A percentile compares a stretch with the other conserved stretches of the same genome.
These are phyloP conservation scores for Nettapus auritus DNA, from an alignment of 2,113 vertebrate genomes.

Conservation along the genomic window DNA sequence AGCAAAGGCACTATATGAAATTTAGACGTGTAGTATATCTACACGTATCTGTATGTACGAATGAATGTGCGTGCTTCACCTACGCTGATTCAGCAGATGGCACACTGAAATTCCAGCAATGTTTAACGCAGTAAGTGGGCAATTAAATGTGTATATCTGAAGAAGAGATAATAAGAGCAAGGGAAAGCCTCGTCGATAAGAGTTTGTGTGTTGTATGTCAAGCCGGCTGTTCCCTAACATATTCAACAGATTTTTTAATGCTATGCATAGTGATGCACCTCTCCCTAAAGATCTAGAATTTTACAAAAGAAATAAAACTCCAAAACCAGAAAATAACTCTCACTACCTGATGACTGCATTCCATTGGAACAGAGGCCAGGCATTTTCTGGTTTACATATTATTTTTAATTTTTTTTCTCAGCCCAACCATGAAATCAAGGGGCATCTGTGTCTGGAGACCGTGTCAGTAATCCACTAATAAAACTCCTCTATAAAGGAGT, in stretches of 20 bases:
- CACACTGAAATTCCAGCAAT: neutral
- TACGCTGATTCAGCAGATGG: neutral
- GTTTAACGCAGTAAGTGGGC: neutral
- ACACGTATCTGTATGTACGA: neutral
- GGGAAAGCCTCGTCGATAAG: neutral
- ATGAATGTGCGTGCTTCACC: neutral
- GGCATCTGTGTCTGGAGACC: neutral
- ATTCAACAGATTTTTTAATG: neutral
- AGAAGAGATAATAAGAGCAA: neutral
- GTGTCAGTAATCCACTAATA: conserved; percentile 3
- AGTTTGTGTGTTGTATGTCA: neutral
- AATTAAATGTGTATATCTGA: neutral
- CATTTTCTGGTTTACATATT: neutral
- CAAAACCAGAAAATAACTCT: neutral
- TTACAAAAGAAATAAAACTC: neutral
- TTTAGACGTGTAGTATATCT: neutral
- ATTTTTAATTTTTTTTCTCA: neutral
- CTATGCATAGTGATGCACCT: neutral
- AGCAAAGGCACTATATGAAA: neutral
- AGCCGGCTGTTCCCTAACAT: neutral
- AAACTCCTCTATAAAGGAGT: neutral
- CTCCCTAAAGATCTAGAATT: neutral
- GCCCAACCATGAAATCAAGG: neutral
- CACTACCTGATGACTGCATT: neutral
- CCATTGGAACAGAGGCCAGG: neutral